Conservation (phyloP, 1,140 invertebrate species). For the Drosophila neocordata region DNA sequence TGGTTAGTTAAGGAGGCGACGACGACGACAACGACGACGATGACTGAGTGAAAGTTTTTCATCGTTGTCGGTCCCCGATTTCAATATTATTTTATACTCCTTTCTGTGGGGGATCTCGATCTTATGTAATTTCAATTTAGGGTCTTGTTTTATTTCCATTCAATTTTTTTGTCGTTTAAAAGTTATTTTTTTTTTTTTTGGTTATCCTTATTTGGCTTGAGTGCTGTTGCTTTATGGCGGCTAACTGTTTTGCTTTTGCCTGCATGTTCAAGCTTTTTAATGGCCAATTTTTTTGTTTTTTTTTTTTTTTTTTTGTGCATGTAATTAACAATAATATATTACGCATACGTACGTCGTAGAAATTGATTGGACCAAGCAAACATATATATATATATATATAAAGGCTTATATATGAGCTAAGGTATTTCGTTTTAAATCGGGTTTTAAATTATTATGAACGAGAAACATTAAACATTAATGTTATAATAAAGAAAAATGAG, state of each 20-base stretch:
- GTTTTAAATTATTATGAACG: too few species aligned
- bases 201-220: constrained; percentile 5
- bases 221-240: background rate
- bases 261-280: constrained; percentile 41
- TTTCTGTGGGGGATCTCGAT: constrained; percentile 33
- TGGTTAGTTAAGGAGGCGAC: constrained; percentile 61
- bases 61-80: background rate
- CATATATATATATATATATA: background rate
- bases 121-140: constrained; percentile 50
- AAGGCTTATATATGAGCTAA: background rate
- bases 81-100: constrained; percentile 53
- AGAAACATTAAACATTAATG: too few species aligned
- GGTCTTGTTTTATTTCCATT: constrained; percentile 17
- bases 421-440: too few species aligned
- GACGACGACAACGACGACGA: too few species aligned
- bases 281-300: constrained; percentile 38
- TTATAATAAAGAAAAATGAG: too few species aligned
- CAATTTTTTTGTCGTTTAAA: background rate
- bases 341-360: constrained; percentile 7
- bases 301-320: constrained; percentile 8
- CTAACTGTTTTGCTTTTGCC: constrained; percentile 11
- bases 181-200: constrained; percentile 19
- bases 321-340: constrained; percentile 6
- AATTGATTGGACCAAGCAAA: background rate
- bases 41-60: constrained; percentile 65